phyloP scores from a whole-genome alignment of 2,888 invertebrate genomes.

The Rhagonycha lutea region DNA sequence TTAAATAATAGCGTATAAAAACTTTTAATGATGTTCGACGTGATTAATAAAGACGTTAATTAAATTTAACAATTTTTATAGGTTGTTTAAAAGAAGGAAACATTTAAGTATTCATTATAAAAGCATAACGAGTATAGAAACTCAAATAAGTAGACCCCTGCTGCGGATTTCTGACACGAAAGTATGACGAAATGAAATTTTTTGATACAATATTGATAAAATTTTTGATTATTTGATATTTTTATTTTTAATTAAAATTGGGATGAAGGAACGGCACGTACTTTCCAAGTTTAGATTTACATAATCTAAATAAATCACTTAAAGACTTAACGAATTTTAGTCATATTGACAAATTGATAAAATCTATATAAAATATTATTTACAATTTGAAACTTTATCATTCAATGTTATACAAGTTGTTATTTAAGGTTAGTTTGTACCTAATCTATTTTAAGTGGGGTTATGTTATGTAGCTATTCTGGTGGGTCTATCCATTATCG shows the following conservation, averaged over 20 bases:
- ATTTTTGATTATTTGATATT: neutral
- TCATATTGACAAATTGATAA: no score
- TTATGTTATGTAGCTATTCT: no score
- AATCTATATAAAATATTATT: no score
- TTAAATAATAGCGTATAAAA: neutral
- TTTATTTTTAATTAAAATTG: neutral
- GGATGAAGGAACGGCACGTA: neutral
- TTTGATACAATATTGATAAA: neutral
- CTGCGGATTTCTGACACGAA: neutral
- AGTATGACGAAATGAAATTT: neutral
- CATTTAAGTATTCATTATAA: neutral
- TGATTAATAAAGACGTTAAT: neutral
- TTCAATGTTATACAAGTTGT: no score
- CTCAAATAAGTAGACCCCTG: neutral
- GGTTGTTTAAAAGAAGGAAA: neutral
- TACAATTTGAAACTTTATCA: no score
- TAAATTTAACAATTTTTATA: neutral
- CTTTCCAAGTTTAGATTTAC: neutral
- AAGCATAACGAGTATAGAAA: neutral
- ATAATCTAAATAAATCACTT: neutral
- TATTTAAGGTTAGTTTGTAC: no score
- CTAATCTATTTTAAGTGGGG: no score
- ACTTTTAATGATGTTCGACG: neutral
- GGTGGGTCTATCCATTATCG: no score
- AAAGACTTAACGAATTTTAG: no score